These are phyloP conservation scores for Cantharis lateralis DNA, from an alignment of 2,888 invertebrate genomes.

Conservation along the genomic window DNA sequence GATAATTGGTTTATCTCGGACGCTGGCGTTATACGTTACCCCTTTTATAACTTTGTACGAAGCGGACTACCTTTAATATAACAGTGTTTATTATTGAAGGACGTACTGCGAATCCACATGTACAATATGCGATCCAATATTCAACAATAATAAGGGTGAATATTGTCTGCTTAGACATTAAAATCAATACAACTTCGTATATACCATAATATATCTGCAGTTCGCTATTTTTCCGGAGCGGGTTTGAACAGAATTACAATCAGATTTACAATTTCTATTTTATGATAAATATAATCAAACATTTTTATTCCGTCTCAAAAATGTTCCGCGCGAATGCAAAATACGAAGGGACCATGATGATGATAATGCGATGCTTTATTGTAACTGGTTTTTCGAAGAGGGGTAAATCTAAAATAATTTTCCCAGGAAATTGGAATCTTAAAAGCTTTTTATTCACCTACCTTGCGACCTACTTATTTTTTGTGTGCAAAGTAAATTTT, in stretches of 20 bases:
- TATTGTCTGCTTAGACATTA: slow-evolving; percentile 52
- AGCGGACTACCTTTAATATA: slow-evolving; percentile 46
- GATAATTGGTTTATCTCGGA: slow-evolving; percentile 42
- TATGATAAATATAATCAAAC: slow-evolving; percentile 16
- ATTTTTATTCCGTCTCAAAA: not conserved
- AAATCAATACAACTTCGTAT: slow-evolving; percentile 57
- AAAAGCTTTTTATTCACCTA: slow-evolving; percentile 39
- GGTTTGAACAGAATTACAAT: slow-evolving; percentile 32
- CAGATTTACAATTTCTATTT: slow-evolving; percentile 28
- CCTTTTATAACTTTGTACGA: slow-evolving; percentile 41
- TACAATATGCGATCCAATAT: slow-evolving; percentile 48
- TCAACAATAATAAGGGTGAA: slow-evolving; percentile 49
- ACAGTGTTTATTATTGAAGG: slow-evolving; percentile 54
- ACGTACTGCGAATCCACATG: slow-evolving; percentile 49
- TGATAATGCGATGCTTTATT: slow-evolving; percentile 7
- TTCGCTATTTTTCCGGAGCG: slow-evolving; percentile 52
- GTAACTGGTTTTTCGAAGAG: slow-evolving; percentile 6
- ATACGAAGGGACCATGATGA: not conserved
- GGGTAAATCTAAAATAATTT: slow-evolving; percentile 36
- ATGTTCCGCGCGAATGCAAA: not conserved
- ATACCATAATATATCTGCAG: slow-evolving; percentile 57
- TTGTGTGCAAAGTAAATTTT: slow-evolving; percentile 43
- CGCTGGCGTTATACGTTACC: slow-evolving; percentile 22
- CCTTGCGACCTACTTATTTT: slow-evolving; percentile 46
- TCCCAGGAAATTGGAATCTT: slow-evolving; percentile 46